Conservation (phyloP, 2,113 vertebrate genomes). For the Macaca mulatta region DNA sequence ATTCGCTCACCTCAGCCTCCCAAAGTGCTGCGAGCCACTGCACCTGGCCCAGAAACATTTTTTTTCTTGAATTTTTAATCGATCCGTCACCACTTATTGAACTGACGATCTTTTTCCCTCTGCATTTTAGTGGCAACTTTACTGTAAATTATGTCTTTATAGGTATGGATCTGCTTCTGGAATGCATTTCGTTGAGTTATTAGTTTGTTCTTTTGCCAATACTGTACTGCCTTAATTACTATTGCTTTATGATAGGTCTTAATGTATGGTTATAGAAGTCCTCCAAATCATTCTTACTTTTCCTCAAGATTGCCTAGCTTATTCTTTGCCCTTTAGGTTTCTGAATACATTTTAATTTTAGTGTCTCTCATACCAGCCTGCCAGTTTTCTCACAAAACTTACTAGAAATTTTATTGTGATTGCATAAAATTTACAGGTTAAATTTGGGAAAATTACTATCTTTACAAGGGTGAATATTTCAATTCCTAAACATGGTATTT, state of each 20-base stretch:
- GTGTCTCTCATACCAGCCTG: neutral
- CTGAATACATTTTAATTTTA: neutral
- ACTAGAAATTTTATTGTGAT: neutral
- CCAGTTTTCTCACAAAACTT: neutral
- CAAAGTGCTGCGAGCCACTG: no score
- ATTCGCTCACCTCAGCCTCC: no score
- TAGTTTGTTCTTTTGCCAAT: neutral
- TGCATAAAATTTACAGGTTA: neutral
- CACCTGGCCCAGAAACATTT: neutral
- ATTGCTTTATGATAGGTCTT: neutral
- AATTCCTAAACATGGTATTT: neutral
- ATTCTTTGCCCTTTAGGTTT: neutral
- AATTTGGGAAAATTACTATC: neutral
- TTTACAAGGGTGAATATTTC: neutral
- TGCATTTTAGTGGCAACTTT: neutral
- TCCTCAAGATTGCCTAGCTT: neutral
- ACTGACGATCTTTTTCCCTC: neutral
- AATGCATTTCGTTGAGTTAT: neutral
- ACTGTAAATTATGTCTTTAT: neutral
- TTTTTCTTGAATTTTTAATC: neutral
- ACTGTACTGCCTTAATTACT: neutral
- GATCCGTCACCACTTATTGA: neutral
- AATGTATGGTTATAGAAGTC: neutral
- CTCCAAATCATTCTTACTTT: neutral
- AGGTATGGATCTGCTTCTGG: neutral